Base-by-base conservation (phyloP, 2,113 vertebrate genomes). In the Sinocyclocheilus grahami region DNA sequence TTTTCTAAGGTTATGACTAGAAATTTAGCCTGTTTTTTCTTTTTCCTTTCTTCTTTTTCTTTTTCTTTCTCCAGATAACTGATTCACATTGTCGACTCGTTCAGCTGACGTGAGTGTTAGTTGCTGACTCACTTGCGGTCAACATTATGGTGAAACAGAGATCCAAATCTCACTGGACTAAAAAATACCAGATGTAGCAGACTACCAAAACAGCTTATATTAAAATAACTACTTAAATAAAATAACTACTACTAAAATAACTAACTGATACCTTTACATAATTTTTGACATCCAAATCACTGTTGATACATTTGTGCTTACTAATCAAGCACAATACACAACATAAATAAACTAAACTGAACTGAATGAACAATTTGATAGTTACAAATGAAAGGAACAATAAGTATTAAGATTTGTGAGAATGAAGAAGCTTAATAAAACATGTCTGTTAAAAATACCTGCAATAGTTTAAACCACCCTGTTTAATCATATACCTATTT, bases 401-500 rank as follows among this genome's bases (percentile, higher is more conserved):
- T 63, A 46, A 46, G 75, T 79, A 65, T 87, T 87, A 87, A 82
- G 75, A 86, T 90, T 85, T 86, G 58, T 85, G 80, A 62, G 62
- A 82, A 90, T 62, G 39, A 82, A 85, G 67, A 83, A 42, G 87
- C 79, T 87, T 87, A 88, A 88, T 88, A 84, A 88, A 90, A 88
- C 82, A 82, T 75, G 72, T 78, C 83, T 83, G 46, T 78, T 80
- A 74, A 86, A 48, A 82, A 86, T 69, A 77, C 24, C 79, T 69
- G 39, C 42, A 46, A 12, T 65, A 65, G 39, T 87, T 86, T 42
- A 67, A 85, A 22, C 81, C 12, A 10, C 60, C 14, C 5, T 82
- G 27, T 8, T 85, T 88, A 90, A 90, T 91, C 78, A 82, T 83
- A 69, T 84, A 87, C 86, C 86, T 85, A 86, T 90, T 87, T 90